phyloP scores from a whole-genome alignment of 2,113 vertebrate genomes.

The Anoura caudifer region DNA sequence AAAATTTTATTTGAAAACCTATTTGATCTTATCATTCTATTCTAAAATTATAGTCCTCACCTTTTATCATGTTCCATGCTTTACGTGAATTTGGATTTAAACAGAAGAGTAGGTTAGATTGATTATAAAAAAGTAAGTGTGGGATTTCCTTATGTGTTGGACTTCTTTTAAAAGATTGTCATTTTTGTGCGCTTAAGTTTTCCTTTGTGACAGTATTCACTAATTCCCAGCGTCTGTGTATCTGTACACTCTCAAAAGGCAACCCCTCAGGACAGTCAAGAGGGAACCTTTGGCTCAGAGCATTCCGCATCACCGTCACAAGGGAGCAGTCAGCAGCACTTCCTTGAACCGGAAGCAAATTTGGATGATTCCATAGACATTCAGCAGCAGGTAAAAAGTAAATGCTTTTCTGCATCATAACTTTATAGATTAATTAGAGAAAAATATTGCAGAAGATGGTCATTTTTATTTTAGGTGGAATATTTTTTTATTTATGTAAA shows the following conservation, averaged over 20 bases:
- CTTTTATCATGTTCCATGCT: neutral
- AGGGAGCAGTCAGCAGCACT: conserved; percentile 90
- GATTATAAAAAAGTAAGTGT: neutral
- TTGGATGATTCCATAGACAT: conserved; percentile 96
- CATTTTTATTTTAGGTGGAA: neutral
- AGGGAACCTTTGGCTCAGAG: conserved; percentile 92
- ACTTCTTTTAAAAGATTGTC: neutral
- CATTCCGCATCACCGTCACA: conserved; percentile 89
- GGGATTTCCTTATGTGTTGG: neutral
- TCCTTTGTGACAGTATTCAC: neutral
- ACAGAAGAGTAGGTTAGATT: neutral
- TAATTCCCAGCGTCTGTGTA: neutral
- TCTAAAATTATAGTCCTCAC: neutral
- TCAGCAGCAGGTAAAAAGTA: conserved; percentile 92
- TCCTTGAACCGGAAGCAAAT: conserved; percentile 89
- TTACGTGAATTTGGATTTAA: conserved; percentile 4
- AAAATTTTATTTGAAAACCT: neutral
- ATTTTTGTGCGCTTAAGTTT: neutral
- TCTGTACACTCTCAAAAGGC: conserved; percentile 68
- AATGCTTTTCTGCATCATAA: neutral
- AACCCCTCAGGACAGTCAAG: conserved; percentile 89
- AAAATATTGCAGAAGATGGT: neutral
- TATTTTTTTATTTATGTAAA: neutral
- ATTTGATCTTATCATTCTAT: neutral
- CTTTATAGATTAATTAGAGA: neutral